phyloP scores from a whole-genome alignment of 2,113 vertebrate genomes.

The Murina feae region DNA sequence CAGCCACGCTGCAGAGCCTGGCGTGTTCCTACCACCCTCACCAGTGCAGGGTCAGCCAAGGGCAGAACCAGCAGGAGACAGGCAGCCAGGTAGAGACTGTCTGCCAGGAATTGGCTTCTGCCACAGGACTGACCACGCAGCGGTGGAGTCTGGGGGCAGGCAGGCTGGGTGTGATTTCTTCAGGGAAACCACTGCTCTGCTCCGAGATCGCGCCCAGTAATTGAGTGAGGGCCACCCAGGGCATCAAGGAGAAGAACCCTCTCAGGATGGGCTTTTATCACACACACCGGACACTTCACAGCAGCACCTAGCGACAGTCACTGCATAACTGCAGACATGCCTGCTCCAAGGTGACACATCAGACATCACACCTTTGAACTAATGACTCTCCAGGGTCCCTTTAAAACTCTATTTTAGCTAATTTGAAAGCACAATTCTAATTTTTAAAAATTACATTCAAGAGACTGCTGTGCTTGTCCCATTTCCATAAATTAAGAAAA shows the following conservation, averaged over 20 bases:
- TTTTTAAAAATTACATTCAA: background rate
- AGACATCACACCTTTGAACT: too few relatives aligned
- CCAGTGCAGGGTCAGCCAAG: background rate
- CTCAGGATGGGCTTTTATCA: background rate
- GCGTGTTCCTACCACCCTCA: background rate
- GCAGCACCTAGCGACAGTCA: too few relatives aligned
- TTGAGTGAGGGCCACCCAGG: background rate
- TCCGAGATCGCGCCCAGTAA: background rate
- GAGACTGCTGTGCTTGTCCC: background rate
- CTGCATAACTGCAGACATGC: fast-evolving
- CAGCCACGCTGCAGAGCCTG: background rate
- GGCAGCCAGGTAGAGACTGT: background rate
- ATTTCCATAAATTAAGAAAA: background rate
- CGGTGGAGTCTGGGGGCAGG: background rate
- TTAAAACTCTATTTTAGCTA: background rate
- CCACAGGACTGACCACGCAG: fast-evolving
- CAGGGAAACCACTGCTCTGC: background rate
- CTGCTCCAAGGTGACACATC: background rate
- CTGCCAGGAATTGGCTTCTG: background rate
- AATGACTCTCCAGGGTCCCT: background rate
- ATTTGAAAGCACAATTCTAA: background rate
- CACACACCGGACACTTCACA: fast-evolving
- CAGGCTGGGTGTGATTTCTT: background rate
- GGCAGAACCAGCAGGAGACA: background rate
- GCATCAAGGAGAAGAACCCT: fast-evolving